Percentiles rank a stretch among this genome's conserved stretches.
Evolutionary conservation across 2,113 vertebrate species (phyloP).

Genomic region (Mustelus asterias): DNA sequence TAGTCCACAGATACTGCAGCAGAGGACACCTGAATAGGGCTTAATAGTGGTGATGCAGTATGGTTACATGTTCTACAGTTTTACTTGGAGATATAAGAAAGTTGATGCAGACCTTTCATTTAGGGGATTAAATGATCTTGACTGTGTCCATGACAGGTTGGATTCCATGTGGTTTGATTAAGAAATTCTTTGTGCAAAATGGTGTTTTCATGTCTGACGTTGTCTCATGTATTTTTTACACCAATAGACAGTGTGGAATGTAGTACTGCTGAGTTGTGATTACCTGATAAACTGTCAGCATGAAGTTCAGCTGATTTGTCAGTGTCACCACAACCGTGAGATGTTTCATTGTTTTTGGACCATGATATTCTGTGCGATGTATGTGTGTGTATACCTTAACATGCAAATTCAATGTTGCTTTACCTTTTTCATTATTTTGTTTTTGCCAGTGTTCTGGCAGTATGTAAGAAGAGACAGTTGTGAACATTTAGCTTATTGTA

Average conservation of each 20-base stretch:
- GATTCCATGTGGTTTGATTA: background rate
- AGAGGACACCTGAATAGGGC: background rate
- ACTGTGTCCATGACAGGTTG: background rate
- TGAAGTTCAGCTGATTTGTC: background rate
- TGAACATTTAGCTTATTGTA: background rate
- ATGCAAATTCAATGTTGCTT: no score
- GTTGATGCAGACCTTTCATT: background rate
- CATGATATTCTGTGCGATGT: background rate
- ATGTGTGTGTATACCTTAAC: no score
- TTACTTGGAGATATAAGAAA: background rate
- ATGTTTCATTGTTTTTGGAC: background rate
- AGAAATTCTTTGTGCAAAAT: background rate
- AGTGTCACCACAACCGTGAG: background rate
- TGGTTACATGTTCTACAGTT: background rate
- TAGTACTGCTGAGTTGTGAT: background rate
- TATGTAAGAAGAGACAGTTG: background rate
- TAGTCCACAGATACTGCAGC: background rate
- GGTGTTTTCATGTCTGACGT: background rate
- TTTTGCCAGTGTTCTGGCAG: background rate
- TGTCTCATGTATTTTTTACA: background rate
- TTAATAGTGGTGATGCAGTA: background rate
- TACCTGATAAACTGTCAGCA: background rate
- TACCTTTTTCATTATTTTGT: background rate
- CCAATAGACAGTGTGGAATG: background rate
- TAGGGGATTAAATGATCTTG: background rate